These are phyloP conservation scores for Lateolabrax maculatus DNA, from an alignment of 2,797 vertebrate genomes.

Conservation along the genomic window DNA sequence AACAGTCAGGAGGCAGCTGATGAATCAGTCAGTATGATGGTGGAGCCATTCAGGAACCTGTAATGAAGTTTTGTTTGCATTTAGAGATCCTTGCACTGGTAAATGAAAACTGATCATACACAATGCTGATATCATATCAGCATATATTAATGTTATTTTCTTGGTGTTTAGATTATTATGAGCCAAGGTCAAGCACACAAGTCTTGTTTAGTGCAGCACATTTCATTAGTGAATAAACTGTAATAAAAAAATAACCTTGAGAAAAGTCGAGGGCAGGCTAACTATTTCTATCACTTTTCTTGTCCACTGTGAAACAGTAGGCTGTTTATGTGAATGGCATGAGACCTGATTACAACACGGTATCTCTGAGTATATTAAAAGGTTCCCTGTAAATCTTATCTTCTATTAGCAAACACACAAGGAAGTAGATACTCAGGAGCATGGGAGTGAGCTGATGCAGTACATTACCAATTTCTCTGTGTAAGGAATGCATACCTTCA, in stretches of 20 bases:
- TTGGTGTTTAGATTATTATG: not conserved
- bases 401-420: not conserved
- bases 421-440: not conserved
- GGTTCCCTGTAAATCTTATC: not conserved
- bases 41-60: conserved; percentile 43
- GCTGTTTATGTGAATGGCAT: not conserved
- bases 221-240: not conserved
- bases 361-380: not conserved
- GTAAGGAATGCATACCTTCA: not conserved
- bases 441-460: not conserved
- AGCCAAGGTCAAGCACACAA: not conserved
- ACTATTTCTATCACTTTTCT: not conserved
- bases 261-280: not conserved
- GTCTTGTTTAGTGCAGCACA: not conserved
- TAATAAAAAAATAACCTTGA: not conserved
- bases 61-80: conserved; percentile 34
- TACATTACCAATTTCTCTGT: not conserved
- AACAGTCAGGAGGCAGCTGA: conserved; percentile 19
- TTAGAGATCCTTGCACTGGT: not conserved
- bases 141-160: not conserved
- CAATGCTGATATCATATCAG: not conserved
- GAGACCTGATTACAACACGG: not conserved
- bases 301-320: not conserved
- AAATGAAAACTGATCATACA: not conserved
- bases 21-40: conserved; percentile 10